Conservation (phyloP, 2,113 vertebrate species). For the Petroica traversi region DNA sequence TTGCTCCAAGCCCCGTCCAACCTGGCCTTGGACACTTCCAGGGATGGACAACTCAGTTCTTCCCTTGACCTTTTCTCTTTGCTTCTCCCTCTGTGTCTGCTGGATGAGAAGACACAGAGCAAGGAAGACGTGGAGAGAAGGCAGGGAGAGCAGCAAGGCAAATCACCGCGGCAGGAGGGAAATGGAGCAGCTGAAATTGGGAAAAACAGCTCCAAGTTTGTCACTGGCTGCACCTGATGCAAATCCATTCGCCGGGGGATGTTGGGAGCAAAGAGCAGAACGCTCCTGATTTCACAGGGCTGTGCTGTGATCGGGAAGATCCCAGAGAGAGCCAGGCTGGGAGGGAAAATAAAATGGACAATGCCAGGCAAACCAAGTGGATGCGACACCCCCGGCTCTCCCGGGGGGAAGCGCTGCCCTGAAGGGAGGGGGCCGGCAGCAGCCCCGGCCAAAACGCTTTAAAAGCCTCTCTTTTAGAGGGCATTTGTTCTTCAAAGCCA, state of each 20-base stretch:
- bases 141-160: neutral
- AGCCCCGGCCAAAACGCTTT: neutral
- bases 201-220: neutral
- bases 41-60: neutral
- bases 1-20: rapidly evolving
- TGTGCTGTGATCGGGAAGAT: neutral
- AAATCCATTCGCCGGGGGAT: neutral
- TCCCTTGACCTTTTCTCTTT: neutral
- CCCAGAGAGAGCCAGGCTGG: neutral
- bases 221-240: slow-evolving; percentile 21
- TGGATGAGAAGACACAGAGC: neutral
- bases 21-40: neutral
- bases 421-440: neutral
- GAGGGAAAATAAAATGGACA: neutral
- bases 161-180: neutral
- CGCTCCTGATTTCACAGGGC: neutral
- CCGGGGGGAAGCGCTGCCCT: neutral
- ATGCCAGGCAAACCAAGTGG: neutral
- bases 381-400: neutral
- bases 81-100: neutral
- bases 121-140: neutral
- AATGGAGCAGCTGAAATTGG: neutral
- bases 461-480: slow-evolving; percentile 4
- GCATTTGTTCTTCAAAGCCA: slow-evolving; percentile 52
- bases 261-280: neutral